Evolutionary conservation across 2,113 vertebrate species (phyloP).

Genomic region (Atherinomorus stipes): DNA sequence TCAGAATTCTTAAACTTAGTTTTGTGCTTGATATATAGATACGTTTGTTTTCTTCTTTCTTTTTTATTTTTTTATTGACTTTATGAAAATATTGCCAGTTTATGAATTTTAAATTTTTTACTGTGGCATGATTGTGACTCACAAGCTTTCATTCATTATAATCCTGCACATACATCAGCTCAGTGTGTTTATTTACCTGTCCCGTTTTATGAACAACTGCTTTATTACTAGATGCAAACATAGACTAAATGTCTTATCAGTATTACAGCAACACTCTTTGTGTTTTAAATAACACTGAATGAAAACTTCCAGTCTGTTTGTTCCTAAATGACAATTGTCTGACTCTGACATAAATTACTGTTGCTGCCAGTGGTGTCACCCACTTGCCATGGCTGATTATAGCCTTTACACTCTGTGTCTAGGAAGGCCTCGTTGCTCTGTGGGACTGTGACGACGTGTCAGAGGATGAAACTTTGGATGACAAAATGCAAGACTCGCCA

Average conservation of each 20-base stretch:
- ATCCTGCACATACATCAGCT: background rate
- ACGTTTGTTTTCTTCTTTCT: no score
- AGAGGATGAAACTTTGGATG: constrained; percentile 62
- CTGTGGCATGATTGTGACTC: no score
- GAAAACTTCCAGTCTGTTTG: constrained; percentile 1
- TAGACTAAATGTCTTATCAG: background rate
- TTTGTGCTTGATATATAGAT: no score
- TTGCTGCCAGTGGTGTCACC: constrained; percentile 57
- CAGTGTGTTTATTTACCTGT: background rate
- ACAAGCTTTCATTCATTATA: no score
- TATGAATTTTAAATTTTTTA: no score
- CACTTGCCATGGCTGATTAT: constrained; percentile 61
- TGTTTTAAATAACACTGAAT: constrained; percentile 6
- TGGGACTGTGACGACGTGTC: constrained; percentile 87
- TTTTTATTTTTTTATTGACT: no score
- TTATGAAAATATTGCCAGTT: no score
- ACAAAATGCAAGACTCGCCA: constrained; percentile 54
- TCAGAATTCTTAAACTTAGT: no score
- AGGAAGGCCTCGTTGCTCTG: constrained; percentile 90
- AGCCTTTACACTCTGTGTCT: constrained; percentile 41
- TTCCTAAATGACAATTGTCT: constrained; percentile 37
- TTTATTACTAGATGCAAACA: background rate
- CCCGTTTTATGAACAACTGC: background rate
- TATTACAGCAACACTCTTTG: background rate
- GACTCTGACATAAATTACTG: constrained; percentile 37